Base-by-base conservation (phyloP, 1,140 invertebrate species). In the Ectropis grisescens region DNA sequence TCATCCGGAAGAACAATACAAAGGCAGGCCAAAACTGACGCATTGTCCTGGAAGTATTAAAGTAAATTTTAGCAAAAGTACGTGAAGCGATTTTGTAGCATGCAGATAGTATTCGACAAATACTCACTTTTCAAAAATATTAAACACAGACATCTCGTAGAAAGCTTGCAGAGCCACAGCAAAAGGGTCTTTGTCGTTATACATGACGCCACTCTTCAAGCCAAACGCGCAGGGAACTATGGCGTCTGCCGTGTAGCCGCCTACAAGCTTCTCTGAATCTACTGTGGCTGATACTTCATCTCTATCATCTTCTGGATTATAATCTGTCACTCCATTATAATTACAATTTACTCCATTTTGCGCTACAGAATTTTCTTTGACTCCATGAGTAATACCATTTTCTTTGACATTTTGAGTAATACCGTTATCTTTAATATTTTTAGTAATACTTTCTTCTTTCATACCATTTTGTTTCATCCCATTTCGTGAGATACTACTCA, bases 221-320 rank as follows among this genome's bases (percentile, higher is more conserved):
- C 75, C 72, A 40, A 81, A 81, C 5, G 76, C 76, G 33, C 75
- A 80, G 0, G 72, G 72, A 8, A 80, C 75, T 37, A 80, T 80
- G 0, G 72, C 75, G 35, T 80, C 75, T 0, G 75, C 70, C 1
- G 72, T 80, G 14, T 69, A 80, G 8, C 75, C 70, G 1, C 72
- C 75, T 0, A 74, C 53, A 0, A 78, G 30, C 25, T 66, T 56
- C 42, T 69, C 64, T 0, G 59, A 67, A 13, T 67, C 42, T 3
- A 76, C 67, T 13, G 56, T 28, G 11, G 40, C 39, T 3, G 27
- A 29, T 10, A 19, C 16, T 8, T 4, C 16, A 19, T 8, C 16
- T 8, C 16, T 19, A 4, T 4, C 16, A 19, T 19, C 16, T 19
- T 19, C 16, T 19, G 16, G 3, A 19, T 8, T 19, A 19, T 19